Evolutionary conservation across 2,888 invertebrate genomes (phyloP), one percentile per base, ranked within the genome.

Genomic region (Steromphala cineraria): DNA sequence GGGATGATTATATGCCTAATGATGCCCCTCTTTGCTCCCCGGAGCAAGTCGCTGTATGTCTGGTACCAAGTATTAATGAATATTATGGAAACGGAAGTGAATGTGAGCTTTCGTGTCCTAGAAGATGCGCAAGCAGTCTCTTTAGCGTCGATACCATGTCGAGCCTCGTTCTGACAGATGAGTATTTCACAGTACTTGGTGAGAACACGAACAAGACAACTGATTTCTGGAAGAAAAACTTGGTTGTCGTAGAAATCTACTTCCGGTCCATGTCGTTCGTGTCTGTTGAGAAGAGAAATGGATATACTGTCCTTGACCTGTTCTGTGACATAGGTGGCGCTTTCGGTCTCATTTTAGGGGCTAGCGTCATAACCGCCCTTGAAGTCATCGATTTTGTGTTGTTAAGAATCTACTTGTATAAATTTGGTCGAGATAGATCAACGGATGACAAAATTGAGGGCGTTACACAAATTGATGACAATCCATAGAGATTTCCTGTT

Each of bases 301-400:
- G 56, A 31, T 81, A 81, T 75, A 76, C 75, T 24, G 62, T 75
- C 15, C 74, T 79, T 19, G 79, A 79, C 67, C 81, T 81, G 13
- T 74, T 79, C 52, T 82, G 87, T 75, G 85, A 87, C 81, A 82
- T 87, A 4, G 87, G 87, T 8, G 87, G 86, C 8, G 83, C 82
- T 67, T 84, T 87, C 81, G 86, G 86, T 0, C 82, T 87, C 8
- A 79, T 87, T 21, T 75, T 87, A n/a, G 87, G 87, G 0, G 86
- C 86, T 46, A 87, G 86, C 53, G 80, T 87, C 21, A 81, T 87
- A 40, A 85, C 86, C n/a, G 81, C 85, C 24, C 82, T 83, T 71
- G 87, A 87, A 76, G 79, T 85, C 53, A 21, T 84, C 15, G 87
- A 87, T 75, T 84, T 46, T 46, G 46, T 13, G 10, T 13, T 46